A percentile compares a stretch with the other conserved stretches of the same genome.
phyloP scores from a whole-genome alignment of 92 coral and sea anemone genomes.

The Epizoanthus scotinus region DNA sequence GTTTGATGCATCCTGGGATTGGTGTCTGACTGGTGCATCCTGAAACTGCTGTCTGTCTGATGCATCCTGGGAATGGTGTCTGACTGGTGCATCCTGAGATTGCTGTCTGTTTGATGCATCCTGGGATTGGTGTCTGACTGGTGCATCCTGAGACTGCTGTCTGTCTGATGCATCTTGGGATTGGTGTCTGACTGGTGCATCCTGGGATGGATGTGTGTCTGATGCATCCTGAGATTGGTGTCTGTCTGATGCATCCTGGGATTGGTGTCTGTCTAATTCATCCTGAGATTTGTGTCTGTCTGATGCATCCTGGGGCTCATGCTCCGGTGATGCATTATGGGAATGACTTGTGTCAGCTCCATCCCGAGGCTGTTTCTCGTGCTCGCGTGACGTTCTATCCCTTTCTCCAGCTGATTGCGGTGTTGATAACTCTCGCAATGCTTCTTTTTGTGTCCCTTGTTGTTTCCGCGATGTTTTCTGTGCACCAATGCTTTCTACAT shows the following conservation, averaged over 20 bases:
- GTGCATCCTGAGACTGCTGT: background rate
- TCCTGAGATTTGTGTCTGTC: background rate
- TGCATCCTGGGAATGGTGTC: background rate
- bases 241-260: conserved; percentile 20
- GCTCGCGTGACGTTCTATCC: background rate
- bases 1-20: background rate
- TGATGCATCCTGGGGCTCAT: background rate
- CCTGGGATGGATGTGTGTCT: background rate
- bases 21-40: background rate
- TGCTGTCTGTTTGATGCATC: background rate
- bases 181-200: background rate
- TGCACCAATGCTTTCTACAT: background rate
- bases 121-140: background rate
- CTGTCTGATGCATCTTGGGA: background rate
- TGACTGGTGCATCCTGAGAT: conserved; percentile 7
- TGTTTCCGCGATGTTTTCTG: background rate
- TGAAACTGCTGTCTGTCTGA: background rate
- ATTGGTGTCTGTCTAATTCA: background rate
- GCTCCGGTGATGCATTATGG: background rate
- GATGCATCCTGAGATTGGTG: background rate
- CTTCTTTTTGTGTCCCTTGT: background rate
- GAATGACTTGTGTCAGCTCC: background rate
- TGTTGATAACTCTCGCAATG: background rate
- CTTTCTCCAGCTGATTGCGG: background rate
- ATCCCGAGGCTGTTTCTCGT: too few species aligned